A percentile compares a stretch with the other conserved stretches of the same genome.
Conservation (phyloP, 2,113 vertebrate genomes). For the Stigmatopora argus region DNA sequence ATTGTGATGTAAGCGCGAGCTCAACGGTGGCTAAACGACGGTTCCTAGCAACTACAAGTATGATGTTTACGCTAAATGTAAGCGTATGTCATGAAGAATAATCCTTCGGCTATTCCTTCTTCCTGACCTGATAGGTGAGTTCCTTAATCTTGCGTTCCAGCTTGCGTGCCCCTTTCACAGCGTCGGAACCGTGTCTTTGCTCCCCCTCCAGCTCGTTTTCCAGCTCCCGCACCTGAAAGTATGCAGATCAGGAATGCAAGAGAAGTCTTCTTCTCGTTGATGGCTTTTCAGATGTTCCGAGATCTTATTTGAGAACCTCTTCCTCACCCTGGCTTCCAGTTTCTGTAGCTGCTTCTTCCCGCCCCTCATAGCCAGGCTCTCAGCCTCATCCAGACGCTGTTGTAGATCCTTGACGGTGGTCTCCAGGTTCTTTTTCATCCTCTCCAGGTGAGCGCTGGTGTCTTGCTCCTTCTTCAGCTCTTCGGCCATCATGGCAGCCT, state of each 20-base stretch:
- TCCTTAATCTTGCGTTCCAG: slow-evolving; percentile 45
- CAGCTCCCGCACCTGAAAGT: slow-evolving; percentile 36
- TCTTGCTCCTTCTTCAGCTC: slow-evolving; percentile 32
- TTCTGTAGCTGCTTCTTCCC: slow-evolving; percentile 75
- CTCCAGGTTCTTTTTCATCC: slow-evolving; percentile 43
- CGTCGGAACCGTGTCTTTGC: slow-evolving; percentile 24
- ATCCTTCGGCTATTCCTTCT: background rate
- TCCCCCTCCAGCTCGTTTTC: slow-evolving; percentile 41
- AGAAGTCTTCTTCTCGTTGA: background rate
- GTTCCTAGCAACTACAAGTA: too few relatives aligned
- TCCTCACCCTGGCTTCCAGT: slow-evolving; percentile 57
- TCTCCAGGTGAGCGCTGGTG: slow-evolving; percentile 30
- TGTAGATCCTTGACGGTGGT: slow-evolving; percentile 34
- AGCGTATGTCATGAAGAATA: too few relatives aligned
- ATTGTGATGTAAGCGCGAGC: too few relatives aligned
- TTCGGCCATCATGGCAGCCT: slow-evolving; percentile 65
- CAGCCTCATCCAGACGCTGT: slow-evolving; percentile 62
- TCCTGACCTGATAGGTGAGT: slow-evolving; percentile 46
- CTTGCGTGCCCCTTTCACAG: slow-evolving; percentile 31
- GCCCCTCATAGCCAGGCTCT: slow-evolving; percentile 71
- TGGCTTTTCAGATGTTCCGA: too few relatives aligned
- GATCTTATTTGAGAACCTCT: too few relatives aligned
- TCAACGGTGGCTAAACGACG: too few relatives aligned
- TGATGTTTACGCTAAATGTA: too few relatives aligned
- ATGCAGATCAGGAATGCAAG: background rate